Conservation (phyloP, 2,113 vertebrate genomes). For the Paradisaea rubra region DNA sequence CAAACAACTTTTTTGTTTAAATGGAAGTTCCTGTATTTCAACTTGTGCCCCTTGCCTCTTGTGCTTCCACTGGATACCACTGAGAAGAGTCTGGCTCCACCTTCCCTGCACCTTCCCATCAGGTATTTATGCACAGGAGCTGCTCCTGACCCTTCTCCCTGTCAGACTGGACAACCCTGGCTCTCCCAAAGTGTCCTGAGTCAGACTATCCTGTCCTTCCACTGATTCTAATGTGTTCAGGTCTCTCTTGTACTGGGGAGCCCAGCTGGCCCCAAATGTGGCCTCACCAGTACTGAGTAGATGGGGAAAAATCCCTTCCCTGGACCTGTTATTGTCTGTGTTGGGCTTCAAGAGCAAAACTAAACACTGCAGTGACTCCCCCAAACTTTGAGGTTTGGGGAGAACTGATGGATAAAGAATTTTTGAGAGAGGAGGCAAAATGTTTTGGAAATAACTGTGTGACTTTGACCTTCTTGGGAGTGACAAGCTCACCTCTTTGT, state of each 20-base stretch:
- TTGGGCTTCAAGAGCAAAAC: background rate
- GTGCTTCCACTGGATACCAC: background rate
- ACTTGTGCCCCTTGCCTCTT: background rate
- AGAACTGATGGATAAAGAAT: background rate
- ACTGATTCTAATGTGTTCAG: background rate
- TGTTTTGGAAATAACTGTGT: background rate
- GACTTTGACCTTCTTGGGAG: background rate
- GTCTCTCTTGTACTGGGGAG: background rate
- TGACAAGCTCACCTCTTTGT: background rate
- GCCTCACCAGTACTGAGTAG: background rate
- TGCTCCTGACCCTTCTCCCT: background rate
- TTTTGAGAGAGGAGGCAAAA: background rate
- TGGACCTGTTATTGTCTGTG: background rate
- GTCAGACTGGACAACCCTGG: background rate
- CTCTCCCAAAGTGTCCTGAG: background rate
- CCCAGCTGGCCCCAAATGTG: background rate
- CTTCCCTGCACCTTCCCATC: background rate
- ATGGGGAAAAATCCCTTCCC: background rate
- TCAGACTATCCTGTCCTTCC: background rate
- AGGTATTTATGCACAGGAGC: background rate
- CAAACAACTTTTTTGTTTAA: background rate
- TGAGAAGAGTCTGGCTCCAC: background rate
- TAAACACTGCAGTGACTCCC: background rate
- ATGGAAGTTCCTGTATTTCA: background rate
- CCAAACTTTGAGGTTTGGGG: background rate